Base-by-base conservation (phyloP, 2,113 vertebrate species). In the Phaethornis superciliosus region DNA sequence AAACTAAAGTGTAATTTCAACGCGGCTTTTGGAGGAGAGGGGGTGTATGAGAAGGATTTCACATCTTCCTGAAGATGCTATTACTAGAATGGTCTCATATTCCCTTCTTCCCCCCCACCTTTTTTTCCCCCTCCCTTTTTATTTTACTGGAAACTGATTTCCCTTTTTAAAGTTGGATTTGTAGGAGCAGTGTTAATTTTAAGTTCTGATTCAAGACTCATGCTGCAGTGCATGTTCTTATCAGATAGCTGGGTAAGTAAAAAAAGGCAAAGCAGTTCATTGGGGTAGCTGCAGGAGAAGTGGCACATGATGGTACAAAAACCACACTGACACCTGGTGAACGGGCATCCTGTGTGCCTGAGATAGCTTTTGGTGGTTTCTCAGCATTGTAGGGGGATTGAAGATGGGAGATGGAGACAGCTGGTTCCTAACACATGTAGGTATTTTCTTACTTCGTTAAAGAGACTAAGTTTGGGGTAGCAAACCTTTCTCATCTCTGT, bases 251-350 rank as follows among this genome's bases (percentile, higher is more conserved):
- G 58, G 60, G 62, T 42, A 37, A 75, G 70, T 52, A 56, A 56
- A n/a, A 54, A 24, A 81, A 40, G 11, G 87, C n/a, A 15, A 56
- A 85, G 64, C 58, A n/a, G 64, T 46, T 11, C 3, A 47, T 52
- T 70, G 72, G 79, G 90, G 89, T 83, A 93, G 59, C 87, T 78
- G 62, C 72, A 89, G 89, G 52, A 81, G 42, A 76, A 22, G 51
- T 9, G 65, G 68, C 85, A 32, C 17, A 33, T 58, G 84, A 46
- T 62, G 44, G 46, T 24, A 10, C 62, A 59, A 42, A 32, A 85
- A 87, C 94, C 83, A 0, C 96, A 85, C 65, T 2, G 35, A 56
- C 96, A 96, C 97, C 96, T 96, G 96, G 95, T 35, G 81, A 65
- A 78, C 5, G 28, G 10, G 79, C 19, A 42, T 62, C 68, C 74